Evolutionary conservation across 2,797 vertebrate species (phyloP).

Genomic region (Diglossa cyanea): DNA sequence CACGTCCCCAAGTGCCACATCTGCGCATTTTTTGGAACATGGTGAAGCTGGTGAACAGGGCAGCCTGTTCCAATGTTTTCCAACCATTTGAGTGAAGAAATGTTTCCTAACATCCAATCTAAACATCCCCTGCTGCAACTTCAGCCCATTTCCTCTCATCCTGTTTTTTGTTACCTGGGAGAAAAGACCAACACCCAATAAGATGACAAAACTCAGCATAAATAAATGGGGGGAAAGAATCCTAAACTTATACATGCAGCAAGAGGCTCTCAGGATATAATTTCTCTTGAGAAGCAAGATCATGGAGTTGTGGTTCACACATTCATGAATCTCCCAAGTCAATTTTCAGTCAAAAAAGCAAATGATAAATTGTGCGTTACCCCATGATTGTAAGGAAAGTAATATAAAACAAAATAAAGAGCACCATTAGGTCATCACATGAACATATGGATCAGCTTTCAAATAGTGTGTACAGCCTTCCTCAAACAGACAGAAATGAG

Average conservation of each 20-base stretch:
- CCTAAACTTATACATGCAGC: rapidly evolving
- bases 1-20: not conserved
- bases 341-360: not conserved
- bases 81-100: not conserved
- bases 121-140: not conserved
- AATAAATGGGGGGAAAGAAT: not conserved
- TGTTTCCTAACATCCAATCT: not conserved
- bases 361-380: not conserved
- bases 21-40: not conserved
- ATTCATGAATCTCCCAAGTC: not conserved
- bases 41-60: not conserved
- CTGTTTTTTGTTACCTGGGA: not conserved
- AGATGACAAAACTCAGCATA: not conserved
- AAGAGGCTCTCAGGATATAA: not conserved
- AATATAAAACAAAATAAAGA: not conserved
- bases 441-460: not conserved
- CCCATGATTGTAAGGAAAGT: not conserved
- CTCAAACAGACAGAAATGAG: not conserved
- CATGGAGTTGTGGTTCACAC: not conserved
- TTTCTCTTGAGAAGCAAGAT: not conserved
- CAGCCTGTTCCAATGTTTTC: not conserved
- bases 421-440: not conserved
- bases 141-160: not conserved
- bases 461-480: too few species aligned
- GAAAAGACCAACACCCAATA: not conserved